Evolutionary conservation across 2,888 invertebrate genomes (phyloP).

Genomic region (Rhagonycha lutea): DNA sequence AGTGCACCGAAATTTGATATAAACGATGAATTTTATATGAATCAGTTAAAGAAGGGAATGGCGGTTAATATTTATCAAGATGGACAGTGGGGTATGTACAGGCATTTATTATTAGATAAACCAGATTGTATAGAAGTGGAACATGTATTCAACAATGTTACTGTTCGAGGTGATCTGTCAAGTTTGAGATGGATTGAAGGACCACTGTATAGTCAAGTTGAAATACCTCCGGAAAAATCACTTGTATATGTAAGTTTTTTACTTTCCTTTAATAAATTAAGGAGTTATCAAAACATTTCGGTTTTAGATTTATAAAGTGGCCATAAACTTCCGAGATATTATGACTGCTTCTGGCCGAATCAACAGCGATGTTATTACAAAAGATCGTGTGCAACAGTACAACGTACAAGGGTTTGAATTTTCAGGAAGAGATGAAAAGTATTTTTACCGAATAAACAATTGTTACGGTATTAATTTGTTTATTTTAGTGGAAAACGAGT

Average conservation of each 20-base stretch:
- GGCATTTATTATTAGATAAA: slow-evolving; percentile 73
- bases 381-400: slow-evolving; percentile 57
- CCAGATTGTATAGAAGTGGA: slow-evolving; percentile 56
- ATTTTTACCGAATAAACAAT: background rate
- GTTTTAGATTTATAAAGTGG: slow-evolving; percentile 72
- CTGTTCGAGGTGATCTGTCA: slow-evolving; percentile 83
- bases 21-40: slow-evolving; percentile 65
- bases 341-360: slow-evolving; percentile 92
- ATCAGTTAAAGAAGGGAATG: slow-evolving; percentile 73
- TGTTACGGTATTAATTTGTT: background rate
- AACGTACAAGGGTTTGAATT: slow-evolving; percentile 65
- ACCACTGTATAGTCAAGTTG: slow-evolving; percentile 44
- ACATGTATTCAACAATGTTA: slow-evolving; percentile 78
- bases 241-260: slow-evolving; percentile 29
- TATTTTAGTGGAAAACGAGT: slow-evolving; percentile 61
- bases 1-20: slow-evolving; percentile 69
- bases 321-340: slow-evolving; percentile 91
- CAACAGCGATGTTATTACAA: slow-evolving; percentile 77
- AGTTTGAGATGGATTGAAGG: slow-evolving; percentile 86
- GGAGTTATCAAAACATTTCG: slow-evolving; percentile 45
- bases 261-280: background rate
- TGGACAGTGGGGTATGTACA: slow-evolving; percentile 68
- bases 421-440: slow-evolving; percentile 53
- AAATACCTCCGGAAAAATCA: slow-evolving; percentile 32
- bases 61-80: slow-evolving; percentile 77